Percentiles rank a stretch among this genome's conserved stretches.
Evolutionary conservation across 2,113 vertebrate species (phyloP).

Genomic region (Apodemus sylvaticus): DNA sequence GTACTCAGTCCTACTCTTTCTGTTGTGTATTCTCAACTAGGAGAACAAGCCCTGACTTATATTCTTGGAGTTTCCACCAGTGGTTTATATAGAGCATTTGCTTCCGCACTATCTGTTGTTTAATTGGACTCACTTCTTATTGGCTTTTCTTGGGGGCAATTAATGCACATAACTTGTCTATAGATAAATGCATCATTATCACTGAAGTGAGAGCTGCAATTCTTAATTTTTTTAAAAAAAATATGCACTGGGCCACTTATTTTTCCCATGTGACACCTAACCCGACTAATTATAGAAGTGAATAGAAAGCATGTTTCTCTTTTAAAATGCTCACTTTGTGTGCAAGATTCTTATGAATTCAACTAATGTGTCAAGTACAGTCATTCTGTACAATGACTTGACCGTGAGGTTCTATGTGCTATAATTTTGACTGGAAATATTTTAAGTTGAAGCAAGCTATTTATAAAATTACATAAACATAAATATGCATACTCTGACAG

Average conservation of each 20-base stretch:
- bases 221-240: slow-evolving; percentile 67
- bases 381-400: slow-evolving; percentile 43
- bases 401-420: not conserved
- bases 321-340: slow-evolving; percentile 66
- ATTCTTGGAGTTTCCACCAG: slow-evolving; percentile 47
- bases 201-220: slow-evolving; percentile 72
- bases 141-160: slow-evolving; percentile 72
- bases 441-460: slow-evolving; percentile 63
- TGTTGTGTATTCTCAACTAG: not conserved
- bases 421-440: slow-evolving; percentile 61
- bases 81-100: slow-evolving; percentile 52
- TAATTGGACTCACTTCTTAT: slow-evolving; percentile 73
- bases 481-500: slow-evolving; percentile 57
- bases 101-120: slow-evolving; percentile 58
- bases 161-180: slow-evolving; percentile 71
- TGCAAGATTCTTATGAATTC: slow-evolving; percentile 67
- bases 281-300: slow-evolving; percentile 70
- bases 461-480: slow-evolving; percentile 58
- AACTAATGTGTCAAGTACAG: slow-evolving; percentile 66
- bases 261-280: slow-evolving; percentile 69
- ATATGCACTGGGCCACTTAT: slow-evolving; percentile 65
- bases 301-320: slow-evolving; percentile 72
- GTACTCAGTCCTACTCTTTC: slow-evolving; percentile 25
- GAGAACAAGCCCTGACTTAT: slow-evolving; percentile 36
- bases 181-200: slow-evolving; percentile 72